Evolutionary conservation across 2,888 invertebrate genomes (phyloP), one percentile per base, ranked within the genome.

Genomic region (Dascillus cervinus): DNA sequence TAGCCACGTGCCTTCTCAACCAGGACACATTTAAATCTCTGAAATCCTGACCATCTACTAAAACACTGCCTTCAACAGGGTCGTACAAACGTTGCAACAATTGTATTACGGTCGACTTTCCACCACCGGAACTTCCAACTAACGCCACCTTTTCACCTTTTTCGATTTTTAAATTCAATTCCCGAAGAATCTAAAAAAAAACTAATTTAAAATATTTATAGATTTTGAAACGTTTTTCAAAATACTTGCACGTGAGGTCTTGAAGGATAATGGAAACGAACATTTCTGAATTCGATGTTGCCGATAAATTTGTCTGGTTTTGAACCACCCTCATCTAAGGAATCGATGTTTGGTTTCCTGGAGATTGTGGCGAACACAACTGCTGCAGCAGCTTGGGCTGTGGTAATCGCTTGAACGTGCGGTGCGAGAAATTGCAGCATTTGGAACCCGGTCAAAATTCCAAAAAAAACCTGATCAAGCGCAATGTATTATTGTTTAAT

Each of bases 351-450:
- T 0, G 90, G 86, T 10, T 72, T 64, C 49, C 79, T 74, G 47
- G 87, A 83, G 29, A 91, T 84, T 19, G 90, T 70, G 26, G 75
- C 66, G 59, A 81, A 90, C 24, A 91, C 75, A 55, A 79, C 79
- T 0, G 78, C 74, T 0, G 83, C 87, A 0, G 89, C 82, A 0
- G 88, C 89, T 49, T 77, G 76, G 0, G 89, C 87, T 19, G 77
- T 74, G 0, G 84, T 79, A 47, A 91, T 82, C 4, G 82, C 76
- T 56, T 86, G 83, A 53, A 90, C 75, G 37, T 84, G 79, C 0
- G 90, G 89, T 1, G 87, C 77, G 0, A 86, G 81, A 58, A 84
- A 79, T n/a, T 88, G 89, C 36, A 91, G 79, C 53, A 82, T 82
- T 50, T 79, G 78, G 1, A 79, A 77, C 1, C 82, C 84, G 56